Base-by-base conservation (phyloP, 2,888 invertebrate species). In the Gastrophysa polygoni region DNA sequence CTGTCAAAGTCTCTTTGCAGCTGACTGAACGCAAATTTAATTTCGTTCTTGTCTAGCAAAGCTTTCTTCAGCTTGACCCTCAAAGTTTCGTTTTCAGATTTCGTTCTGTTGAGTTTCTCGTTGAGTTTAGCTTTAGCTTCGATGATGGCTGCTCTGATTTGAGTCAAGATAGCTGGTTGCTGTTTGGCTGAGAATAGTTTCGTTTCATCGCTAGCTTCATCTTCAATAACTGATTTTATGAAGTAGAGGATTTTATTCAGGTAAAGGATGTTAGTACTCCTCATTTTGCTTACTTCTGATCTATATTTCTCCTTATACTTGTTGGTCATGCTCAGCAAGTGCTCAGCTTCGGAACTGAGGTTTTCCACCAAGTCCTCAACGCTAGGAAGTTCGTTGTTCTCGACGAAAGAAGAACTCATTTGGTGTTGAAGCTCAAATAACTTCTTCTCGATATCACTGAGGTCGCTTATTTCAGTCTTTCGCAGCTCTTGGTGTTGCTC, bases 311-410 rank as follows among this genome's bases (percentile, higher is more conserved):
- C 66, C 47, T 70, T 68, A 52, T 73, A 75, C 11, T 73, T 68
- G 34, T 69, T 68, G 5, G 75, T 71, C 24, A 68, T 62, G 4
- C 69, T 29, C 38, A 77, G 59, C 17, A 78, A 58, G 7, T 64
- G 61, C 29, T 70, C 62, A 1, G 77, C 77, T 57, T 78, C 76
- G 2, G 60, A 64, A 63, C 76, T 74, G 5, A 78, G 69, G 32
- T 70, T 66, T 18, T 71, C 64, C 43, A 78, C 59, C 74, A 74
- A 71, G 34, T 70, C 65, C 11, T 68, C 64, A n/a, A 74, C 43
- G 5, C 59, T 32, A 7, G 59, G n/a, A n/a, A n/a, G n/a, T n/a
- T n/a, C n/a, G n/a, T n/a, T 14, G 8, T 47, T 38, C 16, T 59
- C 69, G 48, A 11, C 63, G 55, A 44, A 49, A 10, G 34, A 50